Percentiles rank a stretch among this genome's conserved stretches.
phyloP scores from a whole-genome alignment of 1,140 invertebrate genomes.

The Tetramorium alpestre region DNA sequence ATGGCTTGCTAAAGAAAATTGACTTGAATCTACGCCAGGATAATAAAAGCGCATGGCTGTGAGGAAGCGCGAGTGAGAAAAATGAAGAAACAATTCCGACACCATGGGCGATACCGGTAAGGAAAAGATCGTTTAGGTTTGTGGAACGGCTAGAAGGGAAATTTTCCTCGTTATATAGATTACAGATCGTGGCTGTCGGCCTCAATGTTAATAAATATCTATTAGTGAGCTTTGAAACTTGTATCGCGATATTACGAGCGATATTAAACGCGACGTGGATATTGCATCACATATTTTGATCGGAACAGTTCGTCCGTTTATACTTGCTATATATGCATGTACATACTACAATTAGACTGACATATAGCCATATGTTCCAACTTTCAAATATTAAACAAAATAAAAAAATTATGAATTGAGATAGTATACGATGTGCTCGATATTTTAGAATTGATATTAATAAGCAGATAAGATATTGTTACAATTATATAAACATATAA shows the following conservation, averaged over 20 bases:
- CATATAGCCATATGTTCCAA: no score
- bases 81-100: constrained; percentile 67
- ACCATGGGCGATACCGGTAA: constrained; percentile 41
- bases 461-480: background rate
- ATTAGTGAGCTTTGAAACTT: constrained; percentile 41
- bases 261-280: constrained; percentile 33
- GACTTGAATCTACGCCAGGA: constrained; percentile 83
- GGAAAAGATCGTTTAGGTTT: constrained; percentile 16
- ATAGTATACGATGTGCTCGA: background rate
- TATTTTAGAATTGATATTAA: background rate
- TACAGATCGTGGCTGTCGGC: constrained; percentile 42
- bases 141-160: background rate
- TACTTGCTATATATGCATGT: background rate
- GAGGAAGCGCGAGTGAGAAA: constrained; percentile 62
- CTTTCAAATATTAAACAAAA: constrained; percentile 7
- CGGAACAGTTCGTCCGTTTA: background rate
- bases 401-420: background rate
- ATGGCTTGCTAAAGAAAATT: constrained; percentile 83
- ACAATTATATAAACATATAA: background rate
- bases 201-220: constrained; percentile 51
- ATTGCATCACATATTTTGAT: constrained; percentile 40
- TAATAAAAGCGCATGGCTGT: constrained; percentile 79
- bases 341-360: background rate
- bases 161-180: constrained; percentile 26
- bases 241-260: constrained; percentile 18